phyloP scores from a whole-genome alignment of 2,113 vertebrate species.

The Zonotrichia leucophrys region DNA sequence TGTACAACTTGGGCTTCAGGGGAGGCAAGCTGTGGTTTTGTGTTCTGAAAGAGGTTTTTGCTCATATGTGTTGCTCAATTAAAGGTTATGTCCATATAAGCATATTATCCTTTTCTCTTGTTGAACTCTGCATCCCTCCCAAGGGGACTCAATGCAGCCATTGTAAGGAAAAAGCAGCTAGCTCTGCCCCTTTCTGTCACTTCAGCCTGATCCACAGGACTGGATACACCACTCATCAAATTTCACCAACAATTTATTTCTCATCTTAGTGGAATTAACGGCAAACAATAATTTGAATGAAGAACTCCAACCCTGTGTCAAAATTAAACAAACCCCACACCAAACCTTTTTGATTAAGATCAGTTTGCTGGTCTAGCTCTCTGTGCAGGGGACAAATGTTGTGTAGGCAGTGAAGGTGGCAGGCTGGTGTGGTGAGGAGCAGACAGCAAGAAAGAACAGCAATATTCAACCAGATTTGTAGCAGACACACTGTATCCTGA shows the following conservation, averaged over 20 bases:
- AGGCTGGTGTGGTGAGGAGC: background rate
- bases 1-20: background rate
- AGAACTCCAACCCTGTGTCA: background rate
- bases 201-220: background rate
- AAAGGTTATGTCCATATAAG: background rate
- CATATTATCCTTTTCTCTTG: background rate
- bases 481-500: background rate
- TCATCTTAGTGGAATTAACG: background rate
- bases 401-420: accelerated
- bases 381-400: background rate
- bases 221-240: background rate
- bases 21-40: background rate
- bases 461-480: background rate
- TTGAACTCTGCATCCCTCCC: background rate
- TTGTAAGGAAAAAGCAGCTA: background rate
- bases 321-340: background rate
- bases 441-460: background rate
- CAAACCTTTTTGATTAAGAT: background rate
- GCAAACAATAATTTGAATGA: background rate
- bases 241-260: background rate
- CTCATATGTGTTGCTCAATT: background rate
- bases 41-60: background rate
- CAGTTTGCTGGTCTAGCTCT: background rate
- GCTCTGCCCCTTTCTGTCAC: background rate
- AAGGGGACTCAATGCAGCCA: background rate